These are phyloP conservation scores for Drosophila demipolita DNA, from an alignment of 2,888 invertebrate genomes.

Conservation along the genomic window DNA sequence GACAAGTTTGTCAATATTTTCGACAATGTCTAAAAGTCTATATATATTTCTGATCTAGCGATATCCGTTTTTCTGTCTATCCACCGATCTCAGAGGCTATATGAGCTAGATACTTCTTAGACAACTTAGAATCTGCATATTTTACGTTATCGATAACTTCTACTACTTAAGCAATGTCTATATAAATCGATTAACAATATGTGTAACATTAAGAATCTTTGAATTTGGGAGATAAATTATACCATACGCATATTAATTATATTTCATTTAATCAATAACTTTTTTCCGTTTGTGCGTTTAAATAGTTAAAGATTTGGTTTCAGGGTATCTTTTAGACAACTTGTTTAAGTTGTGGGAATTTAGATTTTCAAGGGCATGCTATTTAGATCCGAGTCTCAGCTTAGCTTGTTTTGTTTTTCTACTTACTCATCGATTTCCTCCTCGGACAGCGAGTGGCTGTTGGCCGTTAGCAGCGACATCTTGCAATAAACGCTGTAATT, in stretches of 20 bases:
- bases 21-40: background rate
- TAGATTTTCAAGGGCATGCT: background rate
- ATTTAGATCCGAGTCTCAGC: background rate
- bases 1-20: background rate
- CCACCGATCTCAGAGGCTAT: background rate
- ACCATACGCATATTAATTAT: background rate
- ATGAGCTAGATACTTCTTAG: background rate
- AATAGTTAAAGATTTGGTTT: background rate
- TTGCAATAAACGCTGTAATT: slow-evolving; percentile 64
- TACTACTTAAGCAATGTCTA: too few relatives aligned
- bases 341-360: background rate
- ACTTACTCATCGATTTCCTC: slow-evolving; percentile 91
- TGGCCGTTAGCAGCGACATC: slow-evolving; percentile 79
- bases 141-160: background rate
- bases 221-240: background rate
- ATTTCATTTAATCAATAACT: background rate
- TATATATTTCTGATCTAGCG: background rate
- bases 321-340: background rate
- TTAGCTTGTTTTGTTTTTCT: slow-evolving; percentile 33
- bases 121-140: background rate
- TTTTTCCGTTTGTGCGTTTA: background rate
- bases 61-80: background rate
- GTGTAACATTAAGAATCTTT: too few relatives aligned
- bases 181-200: too few relatives aligned
- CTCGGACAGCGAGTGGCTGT: slow-evolving; percentile 87